Base-by-base conservation (phyloP, 2,797 vertebrate genomes). In the Heterohyrax brucei region DNA sequence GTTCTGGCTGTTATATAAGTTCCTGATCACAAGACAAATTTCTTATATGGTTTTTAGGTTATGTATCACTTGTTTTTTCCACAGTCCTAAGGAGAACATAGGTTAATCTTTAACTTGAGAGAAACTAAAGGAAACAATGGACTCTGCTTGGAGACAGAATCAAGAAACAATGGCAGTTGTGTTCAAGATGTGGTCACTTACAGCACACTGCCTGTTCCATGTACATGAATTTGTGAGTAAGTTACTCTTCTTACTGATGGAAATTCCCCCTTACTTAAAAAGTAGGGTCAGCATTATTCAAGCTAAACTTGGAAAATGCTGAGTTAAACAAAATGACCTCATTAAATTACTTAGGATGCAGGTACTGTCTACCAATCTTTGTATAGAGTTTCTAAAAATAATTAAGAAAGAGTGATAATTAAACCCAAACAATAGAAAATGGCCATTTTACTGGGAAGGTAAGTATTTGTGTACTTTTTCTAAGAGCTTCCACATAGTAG, bases 271-370 rank as follows among this genome's bases (percentile, higher is more conserved):
- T 75, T 64, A 21, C 44, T 95, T 91, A 72, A 64, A 73, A 92
- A 66, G 33, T 28, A 24, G n/a, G 50, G 44, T 78, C 85, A 88
- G 77, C 22, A 33, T 88, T 77, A 70, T 61, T 10, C 61, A 82
- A 95, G 77, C 30, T 81, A 78, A 93, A 81, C 53, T 66, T 76
- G 62, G 86, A 79, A 92, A 92, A 81, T 64, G 39, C 73, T 73
- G 46, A 89, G 61, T 86, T 93, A 77, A 70, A 16, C 50, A 73
- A 77, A 94, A 85, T 19, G 19, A 64, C 19, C 76, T 86, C 59
- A 46, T 46, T 56, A 75, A 89, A 61, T 91, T 75, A 79, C 44
- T 56, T n/a, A 78, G 93, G 83, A 62, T n/a, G 7, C 7, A 50
- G 30, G 59, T 80, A 87, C n/a, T 88, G 80, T 68, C 79, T 70